Base-by-base conservation (phyloP, 1,140 invertebrate genomes). In the Cylas formicarius region DNA sequence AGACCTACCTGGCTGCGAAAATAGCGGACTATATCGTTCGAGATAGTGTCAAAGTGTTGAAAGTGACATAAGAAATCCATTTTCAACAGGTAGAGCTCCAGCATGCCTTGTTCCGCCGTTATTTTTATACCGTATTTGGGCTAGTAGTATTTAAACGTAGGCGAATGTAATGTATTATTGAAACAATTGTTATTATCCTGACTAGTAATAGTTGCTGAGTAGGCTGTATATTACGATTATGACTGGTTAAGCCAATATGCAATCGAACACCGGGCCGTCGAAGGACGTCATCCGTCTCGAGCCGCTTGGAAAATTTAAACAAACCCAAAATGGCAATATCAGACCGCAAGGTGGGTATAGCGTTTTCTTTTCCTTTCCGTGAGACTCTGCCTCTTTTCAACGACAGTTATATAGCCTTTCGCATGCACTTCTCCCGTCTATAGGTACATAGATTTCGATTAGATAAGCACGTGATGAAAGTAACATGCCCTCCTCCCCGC, bases 281-380 rank as follows among this genome's bases (percentile, higher is more conserved):
- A 29, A 27, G 19, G 60, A 62, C 52, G 44, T 55, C 19, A 63
- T 63, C 32, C 56, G 56, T 14, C 50, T 63, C 44, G 61, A 63
- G 52, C 60, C 60, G 14, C 50, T 63, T 50, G 61, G 61, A 27
- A 59, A 50, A 43, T 62, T 60, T 46, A 63, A 61, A 48, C 60
- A 62, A 55, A 57, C 52, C 10, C 58, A 60, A 50, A 63, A 63
- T 39, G 61, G 61, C 42, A 63, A 60, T 48, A 46, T 60, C 16
- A 44, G 48, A 20, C 17, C 26, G n/a, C 55, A 60, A 60, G 61
- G 61, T 62, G 46, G 47, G 60, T 62, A 34, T 21, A 26, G n/a
- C n/a, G n/a, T n/a, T n/a, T n/a, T n/a, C n/a, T n/a, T n/a, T n/a
- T n/a, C n/a, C n/a, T n/a, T n/a, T n/a, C n/a, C n/a, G n/a, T n/a